Evolutionary conservation across 2,113 vertebrate genomes (phyloP).

Genomic region (Oxygymnocypris stewartii): DNA sequence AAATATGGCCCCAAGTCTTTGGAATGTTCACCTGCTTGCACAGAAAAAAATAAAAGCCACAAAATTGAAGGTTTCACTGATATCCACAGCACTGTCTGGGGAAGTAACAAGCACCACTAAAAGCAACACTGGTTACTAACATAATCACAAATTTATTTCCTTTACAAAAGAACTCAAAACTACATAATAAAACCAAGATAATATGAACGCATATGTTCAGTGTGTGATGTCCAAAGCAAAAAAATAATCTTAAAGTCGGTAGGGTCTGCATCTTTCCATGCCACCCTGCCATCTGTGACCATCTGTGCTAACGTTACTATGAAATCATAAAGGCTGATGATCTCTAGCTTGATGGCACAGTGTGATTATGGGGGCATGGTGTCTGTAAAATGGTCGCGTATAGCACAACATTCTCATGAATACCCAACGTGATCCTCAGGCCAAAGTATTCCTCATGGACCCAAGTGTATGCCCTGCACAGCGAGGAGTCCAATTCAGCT

Average conservation of each 20-base stretch:
- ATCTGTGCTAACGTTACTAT: conserved; percentile 49
- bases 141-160: background rate
- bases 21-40: background rate
- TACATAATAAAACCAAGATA: background rate
- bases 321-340: conserved; percentile 37
- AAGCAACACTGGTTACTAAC: background rate
- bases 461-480: background rate
- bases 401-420: conserved; percentile 36
- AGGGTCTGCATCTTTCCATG: background rate
- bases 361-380: conserved; percentile 9
- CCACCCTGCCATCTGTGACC: conserved; percentile 51
- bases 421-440: background rate
- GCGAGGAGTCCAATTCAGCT: background rate
- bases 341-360: conserved; percentile 15
- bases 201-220: background rate
- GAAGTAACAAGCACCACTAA: background rate
- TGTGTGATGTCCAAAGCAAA: background rate
- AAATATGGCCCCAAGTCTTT: background rate
- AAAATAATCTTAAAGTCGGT: conserved; percentile 19
- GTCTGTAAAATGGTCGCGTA: background rate
- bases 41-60: background rate
- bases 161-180: background rate
- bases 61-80: background rate
- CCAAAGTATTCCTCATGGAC: background rate
- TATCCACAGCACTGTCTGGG: background rate